Percentiles rank a stretch among this genome's conserved stretches.
phyloP scores from a whole-genome alignment of 2,113 vertebrate species.

The Rafetus swinhoei region DNA sequence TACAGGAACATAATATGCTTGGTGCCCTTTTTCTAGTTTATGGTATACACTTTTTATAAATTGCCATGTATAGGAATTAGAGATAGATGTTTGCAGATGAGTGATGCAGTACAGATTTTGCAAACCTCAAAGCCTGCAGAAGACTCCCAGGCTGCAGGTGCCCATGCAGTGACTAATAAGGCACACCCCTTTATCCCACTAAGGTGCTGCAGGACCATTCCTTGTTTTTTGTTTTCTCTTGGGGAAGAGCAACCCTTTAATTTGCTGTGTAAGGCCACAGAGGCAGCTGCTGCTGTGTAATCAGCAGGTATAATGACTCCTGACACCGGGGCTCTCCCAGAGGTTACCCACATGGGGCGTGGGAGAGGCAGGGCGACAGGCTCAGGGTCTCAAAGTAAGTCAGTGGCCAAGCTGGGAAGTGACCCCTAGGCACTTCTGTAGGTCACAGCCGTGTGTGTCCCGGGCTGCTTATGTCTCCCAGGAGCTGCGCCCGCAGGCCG shows the following conservation, averaged over 20 bases:
- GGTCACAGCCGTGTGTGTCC: no score
- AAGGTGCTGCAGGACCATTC: neutral
- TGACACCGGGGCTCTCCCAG: no score
- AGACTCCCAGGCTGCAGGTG: neutral
- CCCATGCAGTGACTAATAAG: neutral
- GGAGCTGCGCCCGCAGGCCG: no score
- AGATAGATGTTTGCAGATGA: neutral
- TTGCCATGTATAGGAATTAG: neutral
- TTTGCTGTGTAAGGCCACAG: neutral
- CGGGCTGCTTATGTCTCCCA: neutral
- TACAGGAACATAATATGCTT: neutral
- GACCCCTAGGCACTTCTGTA: no score
- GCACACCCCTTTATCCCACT: neutral
- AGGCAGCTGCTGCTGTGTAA: neutral
- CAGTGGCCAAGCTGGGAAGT: no score
- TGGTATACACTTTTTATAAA: neutral
- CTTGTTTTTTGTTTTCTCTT: neutral
- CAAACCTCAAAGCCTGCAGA: neutral
- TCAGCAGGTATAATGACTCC: neutral
- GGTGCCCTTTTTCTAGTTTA: neutral
- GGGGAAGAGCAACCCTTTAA: neutral
- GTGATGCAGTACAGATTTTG: neutral
- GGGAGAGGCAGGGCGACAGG: neutral
- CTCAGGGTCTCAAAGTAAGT: neutral
- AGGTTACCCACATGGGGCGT: neutral